Base-by-base conservation (phyloP, 2,113 vertebrate species). In the Rhegmatorhina hoffmannsi region DNA sequence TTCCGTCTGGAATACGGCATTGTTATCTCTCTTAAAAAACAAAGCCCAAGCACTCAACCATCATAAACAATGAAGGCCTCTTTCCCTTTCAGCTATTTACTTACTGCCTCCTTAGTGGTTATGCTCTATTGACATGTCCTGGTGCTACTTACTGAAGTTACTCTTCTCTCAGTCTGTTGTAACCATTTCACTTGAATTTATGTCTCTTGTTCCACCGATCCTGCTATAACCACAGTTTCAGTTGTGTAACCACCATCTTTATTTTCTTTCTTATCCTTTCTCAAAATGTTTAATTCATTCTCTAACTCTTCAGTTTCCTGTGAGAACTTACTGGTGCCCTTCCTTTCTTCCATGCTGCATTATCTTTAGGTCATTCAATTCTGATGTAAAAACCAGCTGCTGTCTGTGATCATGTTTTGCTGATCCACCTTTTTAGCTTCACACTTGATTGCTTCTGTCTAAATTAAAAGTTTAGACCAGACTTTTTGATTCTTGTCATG, bases 121-220 rank as follows among this genome's bases (percentile, higher is more conserved):
- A 4, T 0, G 2, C 7, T 79, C 10, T 73, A 0, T 25, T 83
- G 67, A 46, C 1, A 1, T 16, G 10, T 9, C 17, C 26, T 36
- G 43, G 11, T 74, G 14, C 10, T 66, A 14, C 49, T 77, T 17
- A 2, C 0, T 60, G n/a, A 38, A 80, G 36, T 69, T 86, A 13
- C 9, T 67, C 17, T 68, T 73, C 13, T 84, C 8, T 63, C n/a
- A 70, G 16, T 44, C 17, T 68, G 0, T 44, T 84, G 17, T 67
- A 50, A 66, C 47, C 14, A 14, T 36, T 87, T 87, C 52, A 68
- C 23, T 82, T 85, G 58, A 44, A 31, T 82, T 82, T 78, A 15
- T 67, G 34, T 84, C 59, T 63, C 9, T 63, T 0, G 1, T 70
- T 59, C 40, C 11, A 17, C 19, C 72, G 52, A 29, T 72, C 40